phyloP scores from a whole-genome alignment of 64 coral and sea anemone genomes.

The Porites australiensis region DNA sequence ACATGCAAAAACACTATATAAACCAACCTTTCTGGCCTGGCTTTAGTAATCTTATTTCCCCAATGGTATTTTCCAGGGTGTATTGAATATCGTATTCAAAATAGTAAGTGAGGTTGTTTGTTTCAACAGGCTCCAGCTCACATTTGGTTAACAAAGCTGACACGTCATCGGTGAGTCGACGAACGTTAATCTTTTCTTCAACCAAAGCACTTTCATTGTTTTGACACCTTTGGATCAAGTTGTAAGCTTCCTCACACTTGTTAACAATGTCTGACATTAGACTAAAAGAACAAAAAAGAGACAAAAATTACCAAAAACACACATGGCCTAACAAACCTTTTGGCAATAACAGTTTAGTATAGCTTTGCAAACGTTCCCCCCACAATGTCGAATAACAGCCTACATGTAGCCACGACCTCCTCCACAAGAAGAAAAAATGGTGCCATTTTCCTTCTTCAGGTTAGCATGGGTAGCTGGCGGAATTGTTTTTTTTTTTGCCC shows the following conservation, averaged over 20 bases:
- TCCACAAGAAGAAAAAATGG: no score
- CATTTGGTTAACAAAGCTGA: conserved; percentile 35
- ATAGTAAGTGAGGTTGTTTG: conserved; percentile 64
- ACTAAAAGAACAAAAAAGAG: conserved; percentile 28
- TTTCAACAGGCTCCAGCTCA: conserved; percentile 64
- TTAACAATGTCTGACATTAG: conserved; percentile 63
- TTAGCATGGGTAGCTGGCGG: no score
- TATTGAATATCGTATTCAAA: conserved; percentile 72
- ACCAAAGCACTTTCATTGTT: conserved; percentile 67
- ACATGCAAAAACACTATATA: neutral
- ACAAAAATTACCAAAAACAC: neutral
- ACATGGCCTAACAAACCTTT: neutral
- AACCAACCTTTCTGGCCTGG: conserved; percentile 27
- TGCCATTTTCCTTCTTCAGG: no score
- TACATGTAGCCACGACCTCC: no score
- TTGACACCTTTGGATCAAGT: conserved; percentile 53
- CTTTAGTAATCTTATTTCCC: conserved; percentile 32
- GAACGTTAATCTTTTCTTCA: conserved; percentile 67
- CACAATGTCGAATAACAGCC: no score
- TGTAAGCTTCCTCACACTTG: conserved; percentile 76
- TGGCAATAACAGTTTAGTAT: no score
- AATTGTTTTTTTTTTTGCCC: no score
- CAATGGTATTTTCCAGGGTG: conserved; percentile 62
- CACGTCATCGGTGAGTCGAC: conserved; percentile 63
- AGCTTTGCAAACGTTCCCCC: no score